Conservation (phyloP, 2,888 invertebrate species). For the Hypena proboscidalis region DNA sequence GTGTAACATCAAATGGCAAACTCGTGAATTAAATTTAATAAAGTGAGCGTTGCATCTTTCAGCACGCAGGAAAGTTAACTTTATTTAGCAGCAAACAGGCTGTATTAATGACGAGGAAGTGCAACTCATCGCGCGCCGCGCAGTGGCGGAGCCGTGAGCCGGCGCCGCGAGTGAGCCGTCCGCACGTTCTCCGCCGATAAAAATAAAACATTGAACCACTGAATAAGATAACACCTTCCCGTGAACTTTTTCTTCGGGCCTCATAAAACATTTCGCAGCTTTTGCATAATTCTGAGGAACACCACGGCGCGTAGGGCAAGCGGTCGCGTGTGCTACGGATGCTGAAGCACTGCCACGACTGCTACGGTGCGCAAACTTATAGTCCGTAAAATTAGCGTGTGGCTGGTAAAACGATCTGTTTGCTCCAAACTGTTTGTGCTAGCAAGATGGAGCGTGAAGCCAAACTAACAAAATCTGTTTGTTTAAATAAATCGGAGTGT, state of each 20-base stretch:
- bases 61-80: conserved; percentile 17
- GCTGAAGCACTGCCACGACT: conserved; percentile 4
- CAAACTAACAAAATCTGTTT: too few species aligned
- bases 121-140: conserved; percentile 31
- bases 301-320: conserved; percentile 31
- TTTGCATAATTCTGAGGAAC: conserved; percentile 53
- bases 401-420: too few species aligned
- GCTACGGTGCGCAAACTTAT: conserved; percentile 4
- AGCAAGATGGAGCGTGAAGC: too few species aligned
- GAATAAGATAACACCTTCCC: conserved; percentile 47
- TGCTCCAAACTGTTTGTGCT: too few species aligned
- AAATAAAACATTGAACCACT: conserved; percentile 46
- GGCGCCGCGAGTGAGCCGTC: conserved; percentile 29
- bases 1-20: neutral
- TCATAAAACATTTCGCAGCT: conserved; percentile 62
- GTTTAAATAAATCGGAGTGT: too few species aligned
- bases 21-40: conserved; percentile 5
- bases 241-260: conserved; percentile 53
- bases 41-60: conserved; percentile 2
- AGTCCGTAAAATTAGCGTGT: too few species aligned
- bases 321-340: conserved; percentile 22
- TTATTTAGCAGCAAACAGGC: conserved; percentile 20
- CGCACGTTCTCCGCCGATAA: conserved; percentile 31
- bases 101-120: conserved; percentile 36
- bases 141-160: neutral